Base-by-base conservation (phyloP, 2,113 vertebrate species). In the Camarhynchus parvulus region DNA sequence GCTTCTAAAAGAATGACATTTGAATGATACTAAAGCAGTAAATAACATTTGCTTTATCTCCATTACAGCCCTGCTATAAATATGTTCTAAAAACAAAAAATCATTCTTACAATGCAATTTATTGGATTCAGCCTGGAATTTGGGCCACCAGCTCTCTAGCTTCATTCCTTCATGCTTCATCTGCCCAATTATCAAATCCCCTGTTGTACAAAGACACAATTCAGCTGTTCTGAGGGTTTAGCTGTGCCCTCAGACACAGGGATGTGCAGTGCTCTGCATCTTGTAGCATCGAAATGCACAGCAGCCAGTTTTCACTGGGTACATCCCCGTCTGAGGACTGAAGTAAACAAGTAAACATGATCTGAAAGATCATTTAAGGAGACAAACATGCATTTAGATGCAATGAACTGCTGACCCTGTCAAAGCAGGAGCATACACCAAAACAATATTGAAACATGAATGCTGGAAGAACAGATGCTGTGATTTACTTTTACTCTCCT, bases 131-230 rank as follows among this genome's bases (percentile, higher is more conserved):
- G 91, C 50, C 64, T 44, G 89, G 93, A 97, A 95, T 97, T 96
- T 94, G 79, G 96, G 95, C 77, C 87, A 96, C 94, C 94, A 96
- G 92, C 89, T 95, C 89, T 90, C 56, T 69, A 89, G 89, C 79
- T 94, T 97, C 96, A 97, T 96, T 96, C 89, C 90, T 97, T 97
- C 96, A 97, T 97, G 95, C 96, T 96, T 97, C 96, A 95, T 97
- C 93, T 96, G 93, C 63, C 90, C 95, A 95, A 94, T 97, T 97
- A 97, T 95, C 92, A 97, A 96, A 97, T 97, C 87, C 95, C 52
- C 82, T 85, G 77, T 74, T 81, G 79, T 58, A 97, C 78, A 94
- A 95, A 97, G 95, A 94, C 88, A 95, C 88, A 58, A 97, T 88
- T 97, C 96, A 95, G 93, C 90, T 95, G 79, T 97, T 96, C 84